Evolutionary conservation across 2,113 vertebrate genomes (phyloP).

Genomic region (Cacatua alba): DNA sequence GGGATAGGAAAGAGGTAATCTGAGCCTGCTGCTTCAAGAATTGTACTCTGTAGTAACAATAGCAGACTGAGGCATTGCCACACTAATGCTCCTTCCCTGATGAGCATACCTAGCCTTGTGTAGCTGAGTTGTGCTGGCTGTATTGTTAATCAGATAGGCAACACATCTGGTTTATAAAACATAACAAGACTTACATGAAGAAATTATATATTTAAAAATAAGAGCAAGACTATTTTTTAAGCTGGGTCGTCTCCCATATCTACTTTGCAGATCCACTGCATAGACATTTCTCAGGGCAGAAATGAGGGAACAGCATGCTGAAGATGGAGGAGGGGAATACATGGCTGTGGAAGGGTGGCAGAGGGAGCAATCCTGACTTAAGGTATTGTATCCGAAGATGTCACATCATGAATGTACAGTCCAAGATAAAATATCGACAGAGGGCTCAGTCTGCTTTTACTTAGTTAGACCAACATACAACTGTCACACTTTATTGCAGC

Average conservation of each 20-base stretch:
- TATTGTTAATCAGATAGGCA: neutral
- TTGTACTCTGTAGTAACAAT: neutral
- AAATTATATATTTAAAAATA: neutral
- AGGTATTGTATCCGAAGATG: neutral
- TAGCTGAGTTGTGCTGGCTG: neutral
- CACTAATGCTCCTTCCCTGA: neutral
- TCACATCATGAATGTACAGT: neutral
- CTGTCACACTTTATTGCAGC: neutral
- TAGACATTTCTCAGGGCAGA: neutral
- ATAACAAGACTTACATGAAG: neutral
- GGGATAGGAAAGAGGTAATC: neutral
- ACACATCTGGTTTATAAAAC: neutral
- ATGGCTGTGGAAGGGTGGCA: neutral
- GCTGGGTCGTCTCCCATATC: neutral
- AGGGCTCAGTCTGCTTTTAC: neutral
- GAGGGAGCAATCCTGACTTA: neutral
- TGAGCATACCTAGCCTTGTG: neutral
- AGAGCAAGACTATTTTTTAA: neutral
- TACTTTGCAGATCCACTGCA: neutral
- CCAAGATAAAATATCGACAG: neutral
- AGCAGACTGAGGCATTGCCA: neutral
- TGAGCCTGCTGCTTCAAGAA: neutral
- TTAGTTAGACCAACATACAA: fast-evolving
- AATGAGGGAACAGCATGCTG: neutral
- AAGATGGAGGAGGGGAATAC: neutral